A percentile compares a stretch with the other conserved stretches of the same genome.
Conservation (phyloP, 2,797 vertebrate species). For the Silurus lanzhouensis region DNA sequence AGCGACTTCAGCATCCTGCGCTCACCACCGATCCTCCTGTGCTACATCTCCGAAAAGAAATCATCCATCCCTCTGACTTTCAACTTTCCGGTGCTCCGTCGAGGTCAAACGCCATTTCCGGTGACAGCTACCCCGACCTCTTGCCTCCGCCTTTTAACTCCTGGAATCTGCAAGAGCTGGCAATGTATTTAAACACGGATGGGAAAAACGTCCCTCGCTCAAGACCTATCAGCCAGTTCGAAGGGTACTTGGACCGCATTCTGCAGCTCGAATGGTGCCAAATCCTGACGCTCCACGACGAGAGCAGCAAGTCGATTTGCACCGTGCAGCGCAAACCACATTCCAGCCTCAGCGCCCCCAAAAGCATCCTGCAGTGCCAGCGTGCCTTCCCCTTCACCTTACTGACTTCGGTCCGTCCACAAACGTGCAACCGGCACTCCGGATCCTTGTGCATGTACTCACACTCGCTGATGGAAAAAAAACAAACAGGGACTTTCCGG, state of each 20-base stretch:
- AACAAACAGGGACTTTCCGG: not conserved
- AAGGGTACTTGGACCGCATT: slow-evolving; percentile 82
- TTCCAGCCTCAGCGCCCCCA: slow-evolving; percentile 73
- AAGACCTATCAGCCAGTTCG: slow-evolving; percentile 72
- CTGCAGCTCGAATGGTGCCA: slow-evolving; percentile 88
- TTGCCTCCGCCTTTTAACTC: slow-evolving; percentile 88
- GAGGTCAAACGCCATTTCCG: slow-evolving; percentile 42
- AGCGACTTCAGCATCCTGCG: slow-evolving; percentile 72
- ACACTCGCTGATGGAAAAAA: slow-evolving; percentile 57
- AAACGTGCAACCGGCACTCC: slow-evolving; percentile 52
- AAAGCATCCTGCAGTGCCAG: slow-evolving; percentile 78
- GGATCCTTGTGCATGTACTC: slow-evolving; percentile 57
- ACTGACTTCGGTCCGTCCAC: slow-evolving; percentile 65
- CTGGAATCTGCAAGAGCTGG: slow-evolving; percentile 85
- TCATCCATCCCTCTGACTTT: slow-evolving; percentile 69
- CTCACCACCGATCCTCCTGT: slow-evolving; percentile 75
- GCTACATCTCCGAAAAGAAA: slow-evolving; percentile 84
- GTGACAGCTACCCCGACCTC: slow-evolving; percentile 82
- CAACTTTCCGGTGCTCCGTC: slow-evolving; percentile 46
- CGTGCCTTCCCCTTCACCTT: slow-evolving; percentile 74
- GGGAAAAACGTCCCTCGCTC: slow-evolving; percentile 60
- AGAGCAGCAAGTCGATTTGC: slow-evolving; percentile 64
- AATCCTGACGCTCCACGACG: slow-evolving; percentile 78
- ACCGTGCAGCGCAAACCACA: slow-evolving; percentile 64
- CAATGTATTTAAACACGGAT: slow-evolving; percentile 77